Conservation (phyloP, 2,113 vertebrate species). For the Numenius arquata region DNA sequence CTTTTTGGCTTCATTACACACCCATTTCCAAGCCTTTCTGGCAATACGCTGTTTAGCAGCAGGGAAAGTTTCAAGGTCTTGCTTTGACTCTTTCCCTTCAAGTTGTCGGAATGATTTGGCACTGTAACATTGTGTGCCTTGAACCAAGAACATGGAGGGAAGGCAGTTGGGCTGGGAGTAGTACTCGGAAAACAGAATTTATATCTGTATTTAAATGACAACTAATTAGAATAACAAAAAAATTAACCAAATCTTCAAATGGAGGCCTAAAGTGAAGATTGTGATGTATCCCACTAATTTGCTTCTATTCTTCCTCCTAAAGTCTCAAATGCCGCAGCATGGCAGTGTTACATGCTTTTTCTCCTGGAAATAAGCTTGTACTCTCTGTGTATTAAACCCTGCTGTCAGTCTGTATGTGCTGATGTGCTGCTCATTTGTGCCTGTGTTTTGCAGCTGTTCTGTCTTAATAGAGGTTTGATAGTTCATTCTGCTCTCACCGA, state of each 20-base stretch:
- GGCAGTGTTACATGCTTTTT: conserved; percentile 43
- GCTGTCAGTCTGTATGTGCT: conserved; percentile 53
- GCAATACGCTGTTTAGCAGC: neutral
- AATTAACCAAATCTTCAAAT: neutral
- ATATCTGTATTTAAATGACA: neutral
- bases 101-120: neutral
- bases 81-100: neutral
- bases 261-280: neutral
- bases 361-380: conserved; percentile 48
- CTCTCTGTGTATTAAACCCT: conserved; percentile 23
- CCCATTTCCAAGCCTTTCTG: neutral
- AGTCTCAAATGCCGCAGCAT: conserved; percentile 36
- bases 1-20: neutral
- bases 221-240: neutral
- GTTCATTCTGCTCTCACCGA: neutral
- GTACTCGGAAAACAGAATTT: neutral
- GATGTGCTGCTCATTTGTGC: conserved; percentile 61
- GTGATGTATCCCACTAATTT: conserved; percentile 52
- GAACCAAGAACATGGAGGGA: neutral
- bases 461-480: neutral
- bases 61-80: neutral
- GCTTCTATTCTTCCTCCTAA: conserved; percentile 35
- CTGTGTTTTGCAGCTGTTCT: conserved; percentile 51
- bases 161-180: neutral
- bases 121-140: neutral